These are phyloP conservation scores for Mermis nigrescens DNA, from an alignment of 2,888 invertebrate species.

Conservation along the genomic window DNA sequence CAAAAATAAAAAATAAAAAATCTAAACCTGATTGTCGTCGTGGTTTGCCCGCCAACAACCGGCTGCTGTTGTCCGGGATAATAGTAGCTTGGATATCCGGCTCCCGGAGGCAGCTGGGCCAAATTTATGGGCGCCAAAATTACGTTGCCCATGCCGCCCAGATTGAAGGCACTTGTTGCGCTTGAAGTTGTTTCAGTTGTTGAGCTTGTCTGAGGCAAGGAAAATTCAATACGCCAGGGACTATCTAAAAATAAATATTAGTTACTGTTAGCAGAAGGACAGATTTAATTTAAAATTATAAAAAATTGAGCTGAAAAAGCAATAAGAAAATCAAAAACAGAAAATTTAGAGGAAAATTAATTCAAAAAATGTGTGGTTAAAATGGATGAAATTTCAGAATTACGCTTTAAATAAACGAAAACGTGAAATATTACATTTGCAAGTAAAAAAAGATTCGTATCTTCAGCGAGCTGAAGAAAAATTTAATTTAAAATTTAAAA, in stretches of 20 bases:
- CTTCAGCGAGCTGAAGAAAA: too few species aligned
- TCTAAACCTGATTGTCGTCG: slow-evolving; percentile 1
- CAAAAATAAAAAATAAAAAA: too few species aligned
- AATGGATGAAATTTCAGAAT: too few species aligned
- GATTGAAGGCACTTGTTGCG: not conserved
- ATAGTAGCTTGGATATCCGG: not conserved
- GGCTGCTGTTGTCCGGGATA: not conserved
- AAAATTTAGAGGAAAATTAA: too few species aligned
- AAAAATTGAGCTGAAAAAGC: not conserved
- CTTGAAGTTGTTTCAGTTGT: not conserved
- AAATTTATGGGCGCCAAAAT: slow-evolving; percentile 4
- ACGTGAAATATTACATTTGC: too few species aligned
- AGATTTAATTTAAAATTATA: too few species aligned
- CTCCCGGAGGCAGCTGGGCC: not conserved
- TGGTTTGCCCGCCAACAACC: not conserved
- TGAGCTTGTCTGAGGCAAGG: not conserved
- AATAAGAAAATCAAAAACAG: too few species aligned
- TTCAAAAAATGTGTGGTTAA: too few species aligned
- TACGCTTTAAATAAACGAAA: too few species aligned
- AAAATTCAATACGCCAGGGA: slow-evolving; percentile 26
- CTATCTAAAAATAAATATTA: slow-evolving; percentile 22
- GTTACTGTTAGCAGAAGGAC: too few species aligned
- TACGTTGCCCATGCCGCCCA: not conserved
- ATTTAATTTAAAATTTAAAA: too few species aligned
- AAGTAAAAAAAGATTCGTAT: too few species aligned